Percentiles rank a stretch among this genome's conserved stretches.
phyloP scores from a whole-genome alignment of 2,888 invertebrate genomes.

The Entomobrya proxima region DNA sequence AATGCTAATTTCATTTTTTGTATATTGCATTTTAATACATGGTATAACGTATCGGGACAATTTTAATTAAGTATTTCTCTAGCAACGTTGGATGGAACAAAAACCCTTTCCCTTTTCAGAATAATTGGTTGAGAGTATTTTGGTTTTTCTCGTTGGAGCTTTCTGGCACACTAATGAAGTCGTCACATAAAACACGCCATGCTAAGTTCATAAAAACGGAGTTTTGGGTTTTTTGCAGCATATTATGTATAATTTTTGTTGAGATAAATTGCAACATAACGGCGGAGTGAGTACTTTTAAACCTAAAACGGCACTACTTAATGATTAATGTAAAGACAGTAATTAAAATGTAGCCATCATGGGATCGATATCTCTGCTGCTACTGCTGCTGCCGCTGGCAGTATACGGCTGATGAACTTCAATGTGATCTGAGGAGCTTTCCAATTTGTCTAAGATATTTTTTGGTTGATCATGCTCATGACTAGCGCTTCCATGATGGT shows the following conservation, averaged over 20 bases:
- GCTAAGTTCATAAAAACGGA: too few species aligned
- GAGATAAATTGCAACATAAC: neutral
- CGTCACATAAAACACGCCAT: too few species aligned
- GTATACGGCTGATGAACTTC: constrained; percentile 56
- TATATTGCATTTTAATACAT: constrained; percentile 23
- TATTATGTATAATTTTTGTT: too few species aligned
- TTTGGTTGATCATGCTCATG: constrained; percentile 67
- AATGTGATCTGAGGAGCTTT: constrained; percentile 63
- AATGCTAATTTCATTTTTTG: constrained; percentile 17
- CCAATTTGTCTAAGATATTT: constrained; percentile 73
- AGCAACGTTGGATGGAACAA: too few species aligned
- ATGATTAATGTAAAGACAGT: neutral
- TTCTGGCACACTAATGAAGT: constrained; percentile 1
- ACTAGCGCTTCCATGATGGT: constrained; percentile 54
- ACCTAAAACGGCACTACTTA: neutral
- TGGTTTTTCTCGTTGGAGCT: too few species aligned
- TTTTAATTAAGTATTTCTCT: neutral
- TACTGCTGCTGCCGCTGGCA: constrained; percentile 38
- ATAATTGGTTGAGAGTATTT: neutral
- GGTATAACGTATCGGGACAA: neutral
- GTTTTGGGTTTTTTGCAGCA: too few species aligned
- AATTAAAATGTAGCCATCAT: constrained; percentile 74
- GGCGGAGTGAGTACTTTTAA: neutral
- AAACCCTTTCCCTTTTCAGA: neutral
- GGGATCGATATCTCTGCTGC: constrained; percentile 72